A percentile compares a stretch with the other conserved stretches of the same genome.
These are phyloP conservation scores for Salmo trutta DNA, from an alignment of 2,797 vertebrate genomes.

Conservation along the genomic window DNA sequence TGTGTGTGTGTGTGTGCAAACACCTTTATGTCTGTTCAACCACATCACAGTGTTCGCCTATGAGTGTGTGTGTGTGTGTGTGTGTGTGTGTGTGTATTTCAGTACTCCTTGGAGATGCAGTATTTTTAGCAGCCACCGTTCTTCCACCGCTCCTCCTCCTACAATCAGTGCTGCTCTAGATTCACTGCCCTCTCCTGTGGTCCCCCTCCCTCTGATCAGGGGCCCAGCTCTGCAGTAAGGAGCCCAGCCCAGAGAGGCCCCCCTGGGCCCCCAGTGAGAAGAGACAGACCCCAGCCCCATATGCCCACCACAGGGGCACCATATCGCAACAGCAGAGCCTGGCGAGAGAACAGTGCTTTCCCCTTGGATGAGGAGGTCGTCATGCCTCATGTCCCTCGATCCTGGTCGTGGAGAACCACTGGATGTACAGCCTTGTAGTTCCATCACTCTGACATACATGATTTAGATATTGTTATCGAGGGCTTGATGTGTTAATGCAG, in stretches of 20 bases:
- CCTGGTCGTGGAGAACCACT: neutral
- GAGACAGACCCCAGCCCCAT: neutral
- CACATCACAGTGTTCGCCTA: neutral
- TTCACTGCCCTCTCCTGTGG: slow-evolving; percentile 76
- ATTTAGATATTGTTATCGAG: neutral
- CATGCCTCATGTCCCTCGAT: neutral
- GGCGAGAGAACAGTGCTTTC: neutral
- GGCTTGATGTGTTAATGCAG: neutral
- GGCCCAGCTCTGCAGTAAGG: slow-evolving; percentile 59
- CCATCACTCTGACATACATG: neutral
- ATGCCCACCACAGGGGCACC: neutral
- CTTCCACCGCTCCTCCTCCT: slow-evolving; percentile 65
- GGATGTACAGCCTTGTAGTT: neutral
- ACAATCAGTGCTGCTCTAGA: slow-evolving; percentile 79
- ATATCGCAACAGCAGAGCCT: neutral
- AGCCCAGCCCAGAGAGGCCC: slow-evolving; percentile 17
- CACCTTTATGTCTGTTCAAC: neutral
- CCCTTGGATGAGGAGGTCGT: neutral
- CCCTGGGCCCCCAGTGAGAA: neutral
- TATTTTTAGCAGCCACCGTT: slow-evolving; percentile 83
- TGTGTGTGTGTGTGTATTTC: slow-evolving; percentile 69
- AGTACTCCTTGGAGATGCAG: slow-evolving; percentile 78
- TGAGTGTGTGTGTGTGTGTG: slow-evolving; percentile 18
- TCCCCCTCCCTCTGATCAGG: slow-evolving; percentile 66
- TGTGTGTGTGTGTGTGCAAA: slow-evolving; percentile 1